Evolutionary conservation across 2,113 vertebrate species (phyloP).

Genomic region (Glaucomys volans): DNA sequence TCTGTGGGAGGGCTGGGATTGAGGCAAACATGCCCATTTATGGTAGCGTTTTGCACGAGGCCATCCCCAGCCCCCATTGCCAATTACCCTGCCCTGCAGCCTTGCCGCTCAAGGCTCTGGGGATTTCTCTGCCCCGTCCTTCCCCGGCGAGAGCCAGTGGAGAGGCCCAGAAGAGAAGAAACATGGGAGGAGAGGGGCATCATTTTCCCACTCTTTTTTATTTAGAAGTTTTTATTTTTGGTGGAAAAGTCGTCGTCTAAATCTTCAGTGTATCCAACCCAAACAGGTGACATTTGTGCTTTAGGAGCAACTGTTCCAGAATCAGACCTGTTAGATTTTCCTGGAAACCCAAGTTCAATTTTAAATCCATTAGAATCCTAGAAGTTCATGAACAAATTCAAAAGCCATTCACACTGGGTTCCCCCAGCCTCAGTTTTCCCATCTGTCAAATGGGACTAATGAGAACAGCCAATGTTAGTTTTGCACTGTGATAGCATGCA

Average conservation of each 20-base stretch:
- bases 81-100: conserved; percentile 61
- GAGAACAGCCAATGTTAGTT: not conserved
- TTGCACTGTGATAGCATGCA: not conserved
- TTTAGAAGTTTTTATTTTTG: not conserved
- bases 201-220: not conserved
- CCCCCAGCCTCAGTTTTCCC: conserved; percentile 4
- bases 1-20: conserved; percentile 88
- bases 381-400: not conserved
- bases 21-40: conserved; percentile 95
- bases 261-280: not conserved
- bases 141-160: not conserved
- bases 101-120: conserved; percentile 65
- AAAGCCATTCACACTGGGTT: not conserved
- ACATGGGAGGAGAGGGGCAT: not conserved
- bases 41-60: conserved; percentile 87
- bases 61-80: conserved; percentile 56
- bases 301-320: not conserved
- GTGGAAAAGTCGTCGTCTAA: not conserved
- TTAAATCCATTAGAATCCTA: not conserved
- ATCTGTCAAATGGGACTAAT: not conserved
- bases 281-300: not conserved
- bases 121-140: conserved; percentile 72
- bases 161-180: not conserved
- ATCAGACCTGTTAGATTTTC: not conserved
- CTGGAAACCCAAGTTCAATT: conserved; percentile 14